Conservation (phyloP, 2,797 vertebrate genomes). For the Rhinoraja longicauda region DNA sequence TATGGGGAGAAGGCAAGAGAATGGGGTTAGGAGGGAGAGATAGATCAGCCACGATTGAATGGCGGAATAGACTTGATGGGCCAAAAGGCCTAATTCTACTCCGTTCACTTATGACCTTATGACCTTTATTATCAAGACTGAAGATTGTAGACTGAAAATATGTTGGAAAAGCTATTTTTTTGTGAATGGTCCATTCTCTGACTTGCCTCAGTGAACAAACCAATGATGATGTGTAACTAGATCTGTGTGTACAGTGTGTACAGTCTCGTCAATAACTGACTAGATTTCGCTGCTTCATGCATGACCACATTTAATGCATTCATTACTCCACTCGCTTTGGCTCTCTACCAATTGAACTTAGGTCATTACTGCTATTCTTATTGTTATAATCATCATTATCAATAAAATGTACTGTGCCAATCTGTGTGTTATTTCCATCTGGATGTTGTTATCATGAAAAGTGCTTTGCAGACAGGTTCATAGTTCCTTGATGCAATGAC, state of each 20-base stretch:
- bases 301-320: background rate
- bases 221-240: background rate
- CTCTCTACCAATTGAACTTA: background rate
- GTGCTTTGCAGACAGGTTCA: background rate
- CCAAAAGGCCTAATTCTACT: too few relatives aligned
- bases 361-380: background rate
- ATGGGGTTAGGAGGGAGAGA: too few relatives aligned
- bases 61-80: too few relatives aligned
- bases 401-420: background rate
- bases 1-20: too few relatives aligned
- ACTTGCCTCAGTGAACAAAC: too few relatives aligned
- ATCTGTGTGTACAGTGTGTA: background rate
- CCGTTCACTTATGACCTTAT: too few relatives aligned
- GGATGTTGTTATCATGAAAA: background rate
- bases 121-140: too few relatives aligned
- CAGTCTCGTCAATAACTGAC: background rate
- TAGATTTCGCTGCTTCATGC: background rate
- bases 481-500: background rate
- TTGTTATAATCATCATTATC: conserved; percentile 7
- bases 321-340: background rate
- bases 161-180: too few relatives aligned
- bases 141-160: too few relatives aligned
- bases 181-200: too few relatives aligned
- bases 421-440: background rate
- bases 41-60: too few relatives aligned